Base-by-base conservation (phyloP, 2,797 vertebrate genomes). In the Ceryle rudis region DNA sequence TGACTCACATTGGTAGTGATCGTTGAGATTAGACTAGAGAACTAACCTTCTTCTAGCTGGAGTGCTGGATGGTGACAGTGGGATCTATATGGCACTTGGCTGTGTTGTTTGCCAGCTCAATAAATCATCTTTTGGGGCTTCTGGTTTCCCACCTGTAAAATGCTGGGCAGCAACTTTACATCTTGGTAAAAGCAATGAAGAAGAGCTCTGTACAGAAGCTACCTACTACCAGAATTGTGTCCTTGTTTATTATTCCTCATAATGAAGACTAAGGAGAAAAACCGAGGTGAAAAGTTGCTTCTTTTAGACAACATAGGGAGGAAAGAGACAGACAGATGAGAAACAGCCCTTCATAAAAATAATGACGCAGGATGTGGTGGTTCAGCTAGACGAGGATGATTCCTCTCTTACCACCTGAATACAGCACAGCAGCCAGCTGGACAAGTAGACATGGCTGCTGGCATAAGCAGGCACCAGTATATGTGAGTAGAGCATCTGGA, bases 1-100 rank as follows among this genome's bases (percentile, higher is more conserved):
- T 96, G 93, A 97, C 70, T 97, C 96, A 96, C 52, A 14, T 61
- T 3, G 14, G 69, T 35, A 79, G 83, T 1, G 71, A 94, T 95
- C 3, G 0, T 37, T 79, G 80, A 94, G 95, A 95, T 94, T 90
- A 94, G 62, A 71, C 0, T 2, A 89, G 87, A 84, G 81, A 93
- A 26, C 86, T 81, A 80, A 73, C 25, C 70, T 52, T 52, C 72
- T 80, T 85, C 66, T 62, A 77, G 77, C 54, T 81, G 19, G 39
- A 25, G 20, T 73, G 66, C 42, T 86, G 80, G 39, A 75, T 90
- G 66, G 70, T 79, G 80, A 58, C 70, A 69, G 46, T 2, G 1
- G 70, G 35, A 81, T 66, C 66, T 89, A 6, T 62, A 10, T 19
- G n/a, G 42, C 41, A 23, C 67, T 83, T 88, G 80, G 25, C 57